Conservation (phyloP, 2,888 invertebrate genomes). For the Drosophila bunnanda region DNA sequence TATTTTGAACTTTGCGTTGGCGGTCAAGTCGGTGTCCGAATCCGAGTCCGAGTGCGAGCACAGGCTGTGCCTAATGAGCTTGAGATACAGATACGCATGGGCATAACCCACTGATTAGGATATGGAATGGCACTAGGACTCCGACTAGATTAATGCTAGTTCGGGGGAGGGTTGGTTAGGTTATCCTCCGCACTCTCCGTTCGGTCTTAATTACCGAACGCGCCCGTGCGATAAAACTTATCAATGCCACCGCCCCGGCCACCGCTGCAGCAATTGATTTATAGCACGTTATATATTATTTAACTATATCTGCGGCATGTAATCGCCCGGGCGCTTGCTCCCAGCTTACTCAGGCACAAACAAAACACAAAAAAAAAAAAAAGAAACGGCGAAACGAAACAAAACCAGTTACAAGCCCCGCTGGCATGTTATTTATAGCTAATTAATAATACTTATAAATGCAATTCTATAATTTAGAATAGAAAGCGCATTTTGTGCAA, state of each 20-base stretch:
- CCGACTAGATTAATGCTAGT: constrained; percentile 69
- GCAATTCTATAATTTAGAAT: constrained; percentile 77
- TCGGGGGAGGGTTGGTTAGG: constrained; percentile 27
- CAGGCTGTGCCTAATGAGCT: constrained; percentile 78
- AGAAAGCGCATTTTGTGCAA: constrained; percentile 57
- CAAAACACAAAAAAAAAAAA: background rate
- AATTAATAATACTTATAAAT: constrained; percentile 80
- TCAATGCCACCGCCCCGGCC: constrained; percentile 50
- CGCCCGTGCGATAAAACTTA: constrained; percentile 77
- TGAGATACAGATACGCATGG: constrained; percentile 65
- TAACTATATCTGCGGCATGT: constrained; percentile 62
- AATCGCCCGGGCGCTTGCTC: constrained; percentile 64
- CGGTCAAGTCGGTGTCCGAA: constrained; percentile 59
- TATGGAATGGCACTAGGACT: constrained; percentile 26
- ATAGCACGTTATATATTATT: constrained; percentile 73
- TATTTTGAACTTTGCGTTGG: constrained; percentile 81
- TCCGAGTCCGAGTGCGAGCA: constrained; percentile 16
- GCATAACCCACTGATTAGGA: constrained; percentile 51
- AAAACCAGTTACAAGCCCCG: constrained; percentile 66
- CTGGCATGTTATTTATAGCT: constrained; percentile 73
- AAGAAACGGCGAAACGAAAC: background rate
- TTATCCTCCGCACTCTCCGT: background rate
- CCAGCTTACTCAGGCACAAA: constrained; percentile 23
- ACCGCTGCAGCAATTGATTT: constrained; percentile 62
- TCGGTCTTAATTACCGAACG: constrained; percentile 70